A percentile compares a stretch with the other conserved stretches of the same genome.
Conservation (phyloP, 2,113 vertebrate species). For the Mormyrus lacerda region DNA sequence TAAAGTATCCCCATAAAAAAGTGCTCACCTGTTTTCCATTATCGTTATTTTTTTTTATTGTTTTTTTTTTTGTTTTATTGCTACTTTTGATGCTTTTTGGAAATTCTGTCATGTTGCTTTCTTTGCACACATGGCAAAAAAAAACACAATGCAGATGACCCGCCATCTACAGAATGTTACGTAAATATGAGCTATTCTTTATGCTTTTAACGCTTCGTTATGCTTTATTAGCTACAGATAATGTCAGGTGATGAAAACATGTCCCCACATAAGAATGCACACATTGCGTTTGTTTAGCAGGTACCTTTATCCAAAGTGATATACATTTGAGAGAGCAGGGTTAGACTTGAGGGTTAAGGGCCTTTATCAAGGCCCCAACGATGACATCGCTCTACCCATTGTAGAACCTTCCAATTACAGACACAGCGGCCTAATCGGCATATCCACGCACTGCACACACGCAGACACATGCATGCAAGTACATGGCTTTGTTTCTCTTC, state of each 20-base stretch:
- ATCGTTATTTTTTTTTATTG: too few species aligned
- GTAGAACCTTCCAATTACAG: neutral
- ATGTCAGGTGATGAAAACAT: neutral
- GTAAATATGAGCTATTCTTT: neutral
- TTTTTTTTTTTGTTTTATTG: too few species aligned
- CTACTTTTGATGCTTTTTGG: neutral
- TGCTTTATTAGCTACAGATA: neutral
- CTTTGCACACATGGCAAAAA: neutral
- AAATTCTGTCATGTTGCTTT: neutral
- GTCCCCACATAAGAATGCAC: neutral
- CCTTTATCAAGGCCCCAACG: neutral
- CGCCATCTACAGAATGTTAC: neutral
- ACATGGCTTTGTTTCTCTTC: conserved; percentile 33
- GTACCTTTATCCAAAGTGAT: neutral
- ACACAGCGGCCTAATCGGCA: neutral
- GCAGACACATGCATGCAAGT: neutral
- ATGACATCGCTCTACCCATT: neutral
- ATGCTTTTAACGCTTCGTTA: neutral
- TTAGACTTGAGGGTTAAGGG: neutral
- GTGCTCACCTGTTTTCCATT: conserved; percentile 1
- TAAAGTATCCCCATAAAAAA: neutral
- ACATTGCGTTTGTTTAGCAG: neutral
- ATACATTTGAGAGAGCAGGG: neutral
- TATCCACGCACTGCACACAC: neutral
- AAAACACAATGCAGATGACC: neutral